Evolutionary conservation across 92 coral and sea anemone species (phyloP), one percentile per base, ranked within the genome.

Genomic region (Paramuricea clavata): DNA sequence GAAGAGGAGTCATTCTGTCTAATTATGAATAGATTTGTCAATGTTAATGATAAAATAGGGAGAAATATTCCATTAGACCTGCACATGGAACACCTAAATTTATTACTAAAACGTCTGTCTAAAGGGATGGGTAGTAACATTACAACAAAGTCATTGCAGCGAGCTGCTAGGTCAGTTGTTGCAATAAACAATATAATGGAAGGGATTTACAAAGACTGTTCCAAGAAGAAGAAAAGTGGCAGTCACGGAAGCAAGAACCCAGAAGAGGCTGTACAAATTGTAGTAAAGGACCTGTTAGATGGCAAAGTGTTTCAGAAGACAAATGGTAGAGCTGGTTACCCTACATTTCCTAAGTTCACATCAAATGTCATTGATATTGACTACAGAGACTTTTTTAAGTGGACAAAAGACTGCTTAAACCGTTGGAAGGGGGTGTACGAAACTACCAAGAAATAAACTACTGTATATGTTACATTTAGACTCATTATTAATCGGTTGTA

Each of bases 111-210:
- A 78, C 85, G 79, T 12, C 69, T 86, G 39, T 81, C 76, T 43
- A 77, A 78, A 64, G 89, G 89, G 54, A 86, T 86, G 89, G 85
- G 89, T 39, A 87, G 78, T 11, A 78, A 86, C 69, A 50, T 86
- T 35, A 86, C 89, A 49, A 78, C 69, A 59, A 43, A 79, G 69
- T 86, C 89, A 61, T 12, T 86, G 89, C 59, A 50, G 11, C 59
- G 59, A 19, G 59, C 59, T 12, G 59, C 83, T 23, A 64, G 76
- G 28, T 85, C 88, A 57, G 60, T 85, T 54, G 83, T 85, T 72
- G 64, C 88, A 56, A 26, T 74, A 28, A 85, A 74, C 44, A 57
- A 74, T 57, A 73, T 85, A 35, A 85, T 85, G 39, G 32, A 85
- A 78, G 83, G 83, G 31, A 61, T 85, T 13, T 85, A 56, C 49